Percentiles rank a stretch among this genome's conserved stretches.
Evolutionary conservation across 2,113 vertebrate species (phyloP).

Genomic region (Actinemys pallida): DNA sequence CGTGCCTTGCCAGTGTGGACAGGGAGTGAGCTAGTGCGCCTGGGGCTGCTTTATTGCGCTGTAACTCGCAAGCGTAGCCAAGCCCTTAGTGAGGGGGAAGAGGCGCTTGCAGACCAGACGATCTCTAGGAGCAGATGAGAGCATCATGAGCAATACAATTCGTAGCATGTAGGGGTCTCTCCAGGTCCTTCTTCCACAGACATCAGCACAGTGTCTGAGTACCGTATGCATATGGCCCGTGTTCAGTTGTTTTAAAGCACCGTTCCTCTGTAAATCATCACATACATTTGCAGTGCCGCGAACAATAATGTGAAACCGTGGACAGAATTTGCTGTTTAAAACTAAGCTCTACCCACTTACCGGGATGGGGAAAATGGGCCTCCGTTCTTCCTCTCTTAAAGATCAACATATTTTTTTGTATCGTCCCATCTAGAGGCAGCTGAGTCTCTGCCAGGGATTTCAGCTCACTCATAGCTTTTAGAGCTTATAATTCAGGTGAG

Average conservation of each 20-base stretch:
- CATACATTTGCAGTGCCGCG: background rate
- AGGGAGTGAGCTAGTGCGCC: too few species aligned
- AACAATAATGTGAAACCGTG: background rate
- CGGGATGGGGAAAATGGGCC: constrained; percentile 48
- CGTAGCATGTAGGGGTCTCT: background rate
- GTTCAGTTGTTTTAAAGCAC: background rate
- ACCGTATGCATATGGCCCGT: fast-evolving
- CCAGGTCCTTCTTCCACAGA: background rate
- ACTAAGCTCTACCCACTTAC: constrained; percentile 31
- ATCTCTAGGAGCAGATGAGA: background rate
- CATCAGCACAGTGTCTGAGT: background rate
- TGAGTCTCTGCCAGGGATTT: constrained; percentile 49
- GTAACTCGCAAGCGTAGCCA: too few species aligned
- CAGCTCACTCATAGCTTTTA: background rate
- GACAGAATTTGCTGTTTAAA: constrained; percentile 23
- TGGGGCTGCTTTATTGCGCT: too few species aligned
- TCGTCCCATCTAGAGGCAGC: background rate
- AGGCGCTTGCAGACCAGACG: background rate
- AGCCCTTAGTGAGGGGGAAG: background rate
- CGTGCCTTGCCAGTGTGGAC: too few species aligned
- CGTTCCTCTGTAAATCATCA: background rate
- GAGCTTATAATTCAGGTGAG: background rate
- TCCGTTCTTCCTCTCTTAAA: constrained; percentile 31
- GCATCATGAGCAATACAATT: background rate
- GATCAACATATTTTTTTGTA: background rate